Conservation (phyloP, 2,113 vertebrate genomes). For the Phalacrocorax carbo region DNA sequence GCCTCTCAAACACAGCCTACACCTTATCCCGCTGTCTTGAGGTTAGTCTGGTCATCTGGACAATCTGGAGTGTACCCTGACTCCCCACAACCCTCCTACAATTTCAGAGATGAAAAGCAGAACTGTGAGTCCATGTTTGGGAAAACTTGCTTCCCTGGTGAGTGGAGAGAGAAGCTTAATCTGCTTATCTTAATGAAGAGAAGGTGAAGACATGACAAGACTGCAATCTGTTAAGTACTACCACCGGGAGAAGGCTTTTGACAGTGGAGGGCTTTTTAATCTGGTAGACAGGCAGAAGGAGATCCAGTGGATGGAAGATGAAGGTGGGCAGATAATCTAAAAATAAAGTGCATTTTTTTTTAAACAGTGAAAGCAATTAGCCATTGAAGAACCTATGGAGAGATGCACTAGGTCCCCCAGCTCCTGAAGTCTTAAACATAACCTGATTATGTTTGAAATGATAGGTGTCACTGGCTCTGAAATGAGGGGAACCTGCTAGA, state of each 20-base stretch:
- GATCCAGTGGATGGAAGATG: not conserved
- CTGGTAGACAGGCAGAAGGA: not conserved
- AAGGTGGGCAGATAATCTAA: not conserved
- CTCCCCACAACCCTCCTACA: not conserved
- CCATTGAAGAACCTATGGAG: not conserved
- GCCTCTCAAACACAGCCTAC: not conserved
- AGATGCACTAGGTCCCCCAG: not conserved
- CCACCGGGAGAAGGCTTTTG: constrained; percentile 19
- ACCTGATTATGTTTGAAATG: not conserved
- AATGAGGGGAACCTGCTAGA: not conserved
- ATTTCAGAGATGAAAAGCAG: constrained; percentile 6
- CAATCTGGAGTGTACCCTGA: not conserved
- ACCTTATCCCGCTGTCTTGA: not conserved
- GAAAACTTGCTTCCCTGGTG: not conserved
- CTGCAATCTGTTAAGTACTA: constrained; percentile 16
- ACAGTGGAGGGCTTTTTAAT: constrained; percentile 37
- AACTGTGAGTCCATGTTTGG: not conserved
- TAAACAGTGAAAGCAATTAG: constrained; percentile 1
- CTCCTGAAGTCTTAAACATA: not conserved
- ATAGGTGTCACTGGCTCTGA: not conserved
- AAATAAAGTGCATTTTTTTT: not conserved
- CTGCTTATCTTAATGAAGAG: constrained; percentile 57
- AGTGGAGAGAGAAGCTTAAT: constrained; percentile 31
- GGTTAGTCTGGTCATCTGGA: not conserved
- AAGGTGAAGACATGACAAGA: not conserved